Percentiles rank a stretch among this genome's conserved stretches.
Conservation (phyloP, 2,888 invertebrate genomes). For the Glomeris marginata region DNA sequence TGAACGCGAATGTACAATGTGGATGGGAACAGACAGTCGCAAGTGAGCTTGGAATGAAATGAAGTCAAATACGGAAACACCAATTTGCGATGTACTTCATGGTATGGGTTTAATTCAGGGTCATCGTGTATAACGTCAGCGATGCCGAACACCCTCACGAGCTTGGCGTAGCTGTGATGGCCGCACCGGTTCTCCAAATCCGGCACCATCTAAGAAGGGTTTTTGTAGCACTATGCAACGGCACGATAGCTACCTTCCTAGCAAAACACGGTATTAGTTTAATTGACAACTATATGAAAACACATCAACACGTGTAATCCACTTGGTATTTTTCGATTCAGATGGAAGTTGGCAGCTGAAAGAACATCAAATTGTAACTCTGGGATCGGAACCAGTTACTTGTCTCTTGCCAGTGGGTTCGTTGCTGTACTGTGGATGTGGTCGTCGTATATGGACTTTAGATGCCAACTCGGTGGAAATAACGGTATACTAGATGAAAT, state of each 20-base stretch:
- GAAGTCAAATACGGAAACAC: no score
- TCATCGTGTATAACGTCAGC: constrained; percentile 13
- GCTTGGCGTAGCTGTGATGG: constrained; percentile 27
- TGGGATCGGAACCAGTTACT: constrained; percentile 55
- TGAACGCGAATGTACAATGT: constrained; percentile 41
- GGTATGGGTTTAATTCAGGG: constrained; percentile 5
- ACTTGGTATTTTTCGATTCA: constrained; percentile 33
- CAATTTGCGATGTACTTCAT: constrained; percentile 6
- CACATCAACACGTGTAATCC: no score
- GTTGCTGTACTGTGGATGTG: constrained; percentile 72
- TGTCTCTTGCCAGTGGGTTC: constrained; percentile 63
- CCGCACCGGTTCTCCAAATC: constrained; percentile 50
- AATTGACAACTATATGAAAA: no score
- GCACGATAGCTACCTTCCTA: constrained; percentile 56
- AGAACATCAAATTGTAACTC: constrained; percentile 52
- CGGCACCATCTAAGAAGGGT: constrained; percentile 72
- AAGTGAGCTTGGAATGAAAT: constrained; percentile 33
- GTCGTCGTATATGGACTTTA: constrained; percentile 65
- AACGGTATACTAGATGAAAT: constrained; percentile 30
- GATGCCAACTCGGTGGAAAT: constrained; percentile 63
- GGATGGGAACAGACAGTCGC: constrained; percentile 80
- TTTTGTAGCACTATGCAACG: constrained; percentile 71
- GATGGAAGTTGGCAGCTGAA: constrained; percentile 49
- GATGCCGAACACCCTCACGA: constrained; percentile 14
- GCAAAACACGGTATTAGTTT: constrained; percentile 38